These are phyloP conservation scores for Acanthiza pusilla DNA, from an alignment of 2,797 vertebrate species.

Conservation along the genomic window DNA sequence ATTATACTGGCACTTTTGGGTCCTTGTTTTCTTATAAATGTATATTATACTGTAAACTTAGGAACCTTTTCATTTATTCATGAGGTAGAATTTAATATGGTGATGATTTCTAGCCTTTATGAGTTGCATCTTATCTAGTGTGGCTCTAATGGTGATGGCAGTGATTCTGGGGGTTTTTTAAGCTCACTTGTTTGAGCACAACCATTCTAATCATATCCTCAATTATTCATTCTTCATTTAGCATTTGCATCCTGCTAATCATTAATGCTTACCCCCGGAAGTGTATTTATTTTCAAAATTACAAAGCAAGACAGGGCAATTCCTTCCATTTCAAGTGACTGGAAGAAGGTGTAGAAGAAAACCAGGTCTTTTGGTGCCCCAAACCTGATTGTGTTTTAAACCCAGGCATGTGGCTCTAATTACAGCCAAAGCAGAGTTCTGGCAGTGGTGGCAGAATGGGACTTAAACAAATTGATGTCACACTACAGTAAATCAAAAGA, in stretches of 20 bases:
- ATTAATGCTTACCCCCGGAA: not conserved
- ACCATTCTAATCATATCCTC: constrained; percentile 19
- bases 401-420: constrained; percentile 56
- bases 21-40: constrained; percentile 73
- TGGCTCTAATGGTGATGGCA: not conserved
- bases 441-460: constrained; percentile 71
- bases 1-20: constrained; percentile 66
- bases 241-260: constrained; percentile 1
- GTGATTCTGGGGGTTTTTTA: not conserved
- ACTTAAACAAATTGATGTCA: constrained; percentile 76
- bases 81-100: constrained; percentile 74
- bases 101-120: constrained; percentile 72
- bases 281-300: constrained; percentile 41
- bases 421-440: constrained; percentile 68
- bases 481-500: constrained; percentile 70
- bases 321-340: constrained; percentile 48
- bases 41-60: constrained; percentile 75
- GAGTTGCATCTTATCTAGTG: constrained; percentile 59
- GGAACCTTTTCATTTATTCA: constrained; percentile 76
- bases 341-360: constrained; percentile 17
- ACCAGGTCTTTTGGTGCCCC: not conserved
- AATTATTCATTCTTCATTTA: constrained; percentile 43
- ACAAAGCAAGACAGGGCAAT: constrained; percentile 11
- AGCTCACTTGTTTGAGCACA: constrained; percentile 60
- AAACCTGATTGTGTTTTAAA: constrained; percentile 42